Conservation (phyloP, 2,113 vertebrate species). For the Corvus moneduloides region DNA sequence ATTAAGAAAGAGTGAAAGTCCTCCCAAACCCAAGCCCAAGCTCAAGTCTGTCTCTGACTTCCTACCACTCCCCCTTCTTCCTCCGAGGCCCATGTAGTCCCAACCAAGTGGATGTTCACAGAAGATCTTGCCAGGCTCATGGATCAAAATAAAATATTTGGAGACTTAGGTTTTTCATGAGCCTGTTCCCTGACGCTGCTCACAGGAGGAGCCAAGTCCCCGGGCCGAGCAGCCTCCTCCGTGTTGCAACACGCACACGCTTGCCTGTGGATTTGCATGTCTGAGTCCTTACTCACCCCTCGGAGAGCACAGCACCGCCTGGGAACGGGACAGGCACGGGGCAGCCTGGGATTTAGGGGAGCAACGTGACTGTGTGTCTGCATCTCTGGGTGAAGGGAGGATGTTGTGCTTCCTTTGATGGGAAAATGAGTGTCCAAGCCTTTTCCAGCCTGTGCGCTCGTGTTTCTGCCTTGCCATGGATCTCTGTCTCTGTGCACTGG, state of each 20-base stretch:
- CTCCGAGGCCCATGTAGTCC: neutral
- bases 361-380: neutral
- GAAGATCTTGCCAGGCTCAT: conserved; percentile 12
- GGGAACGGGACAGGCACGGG: neutral
- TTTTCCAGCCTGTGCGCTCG: rapidly evolving
- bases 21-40: neutral
- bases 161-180: conserved; percentile 32
- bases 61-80: neutral
- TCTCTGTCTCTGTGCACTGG: neutral
- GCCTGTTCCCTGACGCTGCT: neutral
- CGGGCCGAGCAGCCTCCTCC: neutral
- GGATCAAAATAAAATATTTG: conserved; percentile 51
- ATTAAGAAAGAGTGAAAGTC: neutral
- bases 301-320: rapidly evolving
- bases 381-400: neutral
- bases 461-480: neutral
- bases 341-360: neutral
- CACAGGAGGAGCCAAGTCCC: neutral
- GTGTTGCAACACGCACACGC: neutral
- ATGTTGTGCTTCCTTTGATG: neutral
- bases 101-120: neutral
- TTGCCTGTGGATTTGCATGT: conserved; percentile 12
- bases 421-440: neutral
- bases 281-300: neutral
- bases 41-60: neutral